Base-by-base conservation (phyloP, 2,888 invertebrate species). In the Dastarcus helophoroides region DNA sequence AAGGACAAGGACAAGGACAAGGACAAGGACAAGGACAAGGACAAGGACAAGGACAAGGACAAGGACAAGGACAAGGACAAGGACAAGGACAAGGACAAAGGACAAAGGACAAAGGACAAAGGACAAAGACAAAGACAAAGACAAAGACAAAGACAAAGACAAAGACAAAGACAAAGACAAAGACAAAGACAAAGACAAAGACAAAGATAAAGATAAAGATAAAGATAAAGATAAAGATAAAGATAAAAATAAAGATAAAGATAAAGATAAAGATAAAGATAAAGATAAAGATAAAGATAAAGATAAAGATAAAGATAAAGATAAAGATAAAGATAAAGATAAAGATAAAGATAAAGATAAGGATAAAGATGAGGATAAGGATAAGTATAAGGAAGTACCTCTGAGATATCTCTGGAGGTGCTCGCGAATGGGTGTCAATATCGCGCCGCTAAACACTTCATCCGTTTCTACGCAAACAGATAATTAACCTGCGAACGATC, bases 1-100 rank as follows among this genome's bases (percentile, higher is more conserved):
- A 23, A 23, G 23, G 10, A 23, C 23, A 23, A 23, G 23, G 10
- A 23, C 23, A 23, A 23, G 23, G 10, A 23, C 23, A 23, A 23
- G 23, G 10, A 23, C 23, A 23, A 23, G 23, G 10, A 23, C 23
- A 23, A 23, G 23, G 10, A 23, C 23, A 23, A 23, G 23, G 10
- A 23, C 23, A 23, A 23, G 23, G 10, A 23, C 23, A 23, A 23
- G 23, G 10, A 23, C 23, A 23, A 23, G 23, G 10, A 23, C 23
- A 23, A 23, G 23, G 10, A 23, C 23, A 23, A 23, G 23, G 10
- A 23, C 23, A 23, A 23, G 23, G 10, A 23, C 23, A 23, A 23
- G 23, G 10, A 23, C 23, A 23, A 23, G 23, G 10, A 23, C 23
- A 23, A 23, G 23, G 10, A 23, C 23, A 23, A 23, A n/a, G n/a